phyloP scores from a whole-genome alignment of 2,797 vertebrate genomes.

The Neosilurus hyrtlii region DNA sequence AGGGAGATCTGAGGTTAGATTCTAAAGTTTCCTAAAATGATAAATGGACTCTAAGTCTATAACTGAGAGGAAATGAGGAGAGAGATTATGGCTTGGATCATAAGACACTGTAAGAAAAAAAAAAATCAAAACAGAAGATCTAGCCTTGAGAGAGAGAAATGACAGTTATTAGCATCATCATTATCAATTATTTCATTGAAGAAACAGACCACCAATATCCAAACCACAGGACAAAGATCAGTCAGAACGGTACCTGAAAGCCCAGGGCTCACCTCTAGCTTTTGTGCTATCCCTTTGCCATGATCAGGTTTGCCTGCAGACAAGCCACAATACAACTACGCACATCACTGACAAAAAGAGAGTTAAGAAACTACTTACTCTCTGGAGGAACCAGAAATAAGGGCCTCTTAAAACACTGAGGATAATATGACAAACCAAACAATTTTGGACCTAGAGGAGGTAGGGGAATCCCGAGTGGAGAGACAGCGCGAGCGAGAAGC shows the following conservation, averaged over 20 bases:
- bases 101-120: conserved; percentile 66
- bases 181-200: conserved; percentile 52
- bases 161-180: conserved; percentile 72
- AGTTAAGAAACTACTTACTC: conserved; percentile 75
- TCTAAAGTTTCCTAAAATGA: conserved; percentile 86
- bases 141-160: conserved; percentile 75
- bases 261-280: conserved; percentile 75
- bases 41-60: conserved; percentile 63
- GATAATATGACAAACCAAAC: conserved; percentile 67
- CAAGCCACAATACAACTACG: conserved; percentile 71
- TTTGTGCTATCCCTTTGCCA: conserved; percentile 60
- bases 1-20: conserved; percentile 86
- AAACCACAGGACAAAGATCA: conserved; percentile 81
- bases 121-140: conserved; percentile 72
- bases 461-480: conserved; percentile 39
- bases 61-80: conserved; percentile 66
- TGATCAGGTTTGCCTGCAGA: conserved; percentile 70
- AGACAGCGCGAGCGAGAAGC: conserved; percentile 41
- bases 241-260: conserved; percentile 67
- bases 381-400: conserved; percentile 76
- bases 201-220: conserved; percentile 84
- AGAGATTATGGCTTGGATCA: conserved; percentile 56
- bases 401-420: conserved; percentile 62
- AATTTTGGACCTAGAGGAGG: conserved; percentile 63
- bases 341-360: conserved; percentile 63